These are phyloP conservation scores for Smutsia temminckii DNA, from an alignment of 2,797 vertebrate genomes.

Conservation along the genomic window DNA sequence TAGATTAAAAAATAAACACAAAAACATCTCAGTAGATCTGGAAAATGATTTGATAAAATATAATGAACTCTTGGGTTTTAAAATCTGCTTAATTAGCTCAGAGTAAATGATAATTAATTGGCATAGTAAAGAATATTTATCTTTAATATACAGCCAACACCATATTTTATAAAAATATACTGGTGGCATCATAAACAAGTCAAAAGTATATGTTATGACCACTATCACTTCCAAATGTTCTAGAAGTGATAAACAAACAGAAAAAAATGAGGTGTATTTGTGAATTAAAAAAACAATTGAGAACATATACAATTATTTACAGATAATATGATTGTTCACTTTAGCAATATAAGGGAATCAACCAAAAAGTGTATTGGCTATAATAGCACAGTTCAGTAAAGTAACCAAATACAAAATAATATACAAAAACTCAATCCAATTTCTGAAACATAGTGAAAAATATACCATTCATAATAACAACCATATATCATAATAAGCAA, in stretches of 20 bases:
- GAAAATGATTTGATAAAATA: conserved; percentile 41
- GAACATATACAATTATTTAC: neutral
- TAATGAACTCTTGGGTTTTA: neutral
- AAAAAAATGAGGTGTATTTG: neutral
- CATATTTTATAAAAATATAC: neutral
- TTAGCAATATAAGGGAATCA: conserved; percentile 9
- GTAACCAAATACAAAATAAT: neutral
- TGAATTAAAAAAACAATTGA: neutral
- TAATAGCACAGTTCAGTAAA: neutral
- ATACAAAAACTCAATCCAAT: neutral
- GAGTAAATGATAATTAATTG: neutral
- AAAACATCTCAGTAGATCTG: neutral
- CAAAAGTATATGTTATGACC: neutral
- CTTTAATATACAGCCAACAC: neutral
- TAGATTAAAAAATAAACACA: neutral
- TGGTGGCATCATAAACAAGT: neutral
- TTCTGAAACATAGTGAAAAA: conserved; percentile 16
- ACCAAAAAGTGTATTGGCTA: neutral
- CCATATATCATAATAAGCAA: neutral
- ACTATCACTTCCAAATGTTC: neutral
- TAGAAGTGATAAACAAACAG: neutral
- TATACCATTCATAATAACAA: neutral
- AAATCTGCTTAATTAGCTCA: neutral
- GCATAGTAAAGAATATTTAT: neutral
- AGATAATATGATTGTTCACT: neutral